phyloP scores from a whole-genome alignment of 2,113 vertebrate species.

The Sula dactylatra region DNA sequence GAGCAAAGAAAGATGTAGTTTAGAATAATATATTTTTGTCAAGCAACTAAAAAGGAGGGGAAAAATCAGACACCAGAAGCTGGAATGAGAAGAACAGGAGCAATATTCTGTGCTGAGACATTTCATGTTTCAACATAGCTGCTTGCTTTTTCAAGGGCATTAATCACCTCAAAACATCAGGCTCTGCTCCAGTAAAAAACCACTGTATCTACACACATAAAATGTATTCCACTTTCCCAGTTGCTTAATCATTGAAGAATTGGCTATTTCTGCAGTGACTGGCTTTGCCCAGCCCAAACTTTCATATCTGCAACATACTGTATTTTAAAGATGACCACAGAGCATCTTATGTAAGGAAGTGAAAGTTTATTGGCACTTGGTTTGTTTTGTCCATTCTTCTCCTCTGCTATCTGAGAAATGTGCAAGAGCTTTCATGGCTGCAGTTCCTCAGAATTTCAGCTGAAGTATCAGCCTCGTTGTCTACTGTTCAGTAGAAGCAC shows the following conservation, averaged over 20 bases:
- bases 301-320: neutral
- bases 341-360: neutral
- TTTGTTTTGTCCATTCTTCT: slow-evolving; percentile 9
- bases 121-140: neutral
- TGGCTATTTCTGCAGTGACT: neutral
- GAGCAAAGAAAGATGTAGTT: neutral
- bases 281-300: neutral
- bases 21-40: slow-evolving; percentile 26
- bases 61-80: neutral
- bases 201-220: neutral
- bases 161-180: slow-evolving; percentile 14
- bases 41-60: neutral
- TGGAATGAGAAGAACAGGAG: neutral
- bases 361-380: slow-evolving; percentile 12
- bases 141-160: slow-evolving; percentile 1
- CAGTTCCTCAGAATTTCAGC: neutral
- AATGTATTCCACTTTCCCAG: neutral
- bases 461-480: neutral
- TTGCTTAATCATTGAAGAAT: slow-evolving; percentile 12
- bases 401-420: neutral
- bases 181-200: neutral
- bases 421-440: neutral
- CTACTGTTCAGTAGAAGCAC: neutral
- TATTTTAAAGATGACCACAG: slow-evolving; percentile 11
- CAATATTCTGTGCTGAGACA: neutral